Evolutionary conservation across 2,113 vertebrate species (phyloP), one percentile per base, ranked within the genome.

Genomic region (Cacatua alba): DNA sequence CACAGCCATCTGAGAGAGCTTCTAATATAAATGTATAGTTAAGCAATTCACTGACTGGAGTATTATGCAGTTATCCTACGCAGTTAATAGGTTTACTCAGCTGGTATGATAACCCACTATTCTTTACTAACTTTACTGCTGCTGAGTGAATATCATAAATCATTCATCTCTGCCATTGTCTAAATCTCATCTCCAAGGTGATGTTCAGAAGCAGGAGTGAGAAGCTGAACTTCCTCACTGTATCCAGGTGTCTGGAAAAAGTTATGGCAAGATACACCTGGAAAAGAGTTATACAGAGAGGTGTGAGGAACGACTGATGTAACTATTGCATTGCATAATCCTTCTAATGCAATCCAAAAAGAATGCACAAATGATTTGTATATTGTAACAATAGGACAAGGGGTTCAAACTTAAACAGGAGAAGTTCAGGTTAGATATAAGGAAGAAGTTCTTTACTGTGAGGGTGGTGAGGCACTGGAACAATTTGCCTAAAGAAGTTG

Each of bases 51-150:
- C 24, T 63, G 69, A 70, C 33, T 60, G 64, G 59, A 63, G 21
- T 62, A 60, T 80, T 70, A 77, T 4, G 3, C 67, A 55, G 49
- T 90, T 88, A 81, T 70, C 53, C 64, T 28, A 16, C 2, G 1
- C 31, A 37, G 57, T 64, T 75, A 78, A 86, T 70, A 67, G 46
- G 68, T 86, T 92, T 81, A 79, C 44, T 86, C 16, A 3, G 83
- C 2, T 21, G 49, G 53, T 37, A n/a, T 0, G 0, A 63, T 39
- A 83, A 20, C 19, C 57, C 35, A 8, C 85, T 64, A 23, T 37
- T 15, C 33, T 49, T 19, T 41, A 49, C 24, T 62, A 82, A 44
- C 55, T 70, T 82, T 25, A 29, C 24, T 86, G 59, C 44, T 74
- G 62, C 49, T 77, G 70, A 91, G 62, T 44, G 57, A 52, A 25